Base-by-base conservation (phyloP, 2,797 vertebrate genomes). In the Fringilla coelebs region DNA sequence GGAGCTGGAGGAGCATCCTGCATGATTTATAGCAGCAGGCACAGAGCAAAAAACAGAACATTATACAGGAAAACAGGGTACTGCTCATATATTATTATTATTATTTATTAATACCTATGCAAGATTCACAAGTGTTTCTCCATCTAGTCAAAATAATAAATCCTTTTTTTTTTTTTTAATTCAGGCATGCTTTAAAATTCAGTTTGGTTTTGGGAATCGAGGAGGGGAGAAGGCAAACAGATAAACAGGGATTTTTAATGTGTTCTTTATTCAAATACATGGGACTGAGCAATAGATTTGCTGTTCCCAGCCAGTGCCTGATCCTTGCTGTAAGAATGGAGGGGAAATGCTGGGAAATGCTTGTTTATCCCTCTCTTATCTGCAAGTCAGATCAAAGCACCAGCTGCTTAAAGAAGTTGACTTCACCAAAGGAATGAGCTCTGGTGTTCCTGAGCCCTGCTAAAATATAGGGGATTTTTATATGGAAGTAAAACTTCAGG, bases 1-100 rank as follows among this genome's bases (percentile, higher is more conserved):
- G 22, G 45, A 86, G 63, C 73, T 72, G 61, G 25, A 87, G 32
- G 52, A 95, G 67, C 34, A 74, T 25, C 60, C 54, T 94, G 70
- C 28, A 75, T 85, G 65, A 84, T 95, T 94, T 93, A 91, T 66
- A 79, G 49, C 24, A 81, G 49, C 79, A 77, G n/a, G 73, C 29
- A 57, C 7, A 52, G 73, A 84, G 58, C 54, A 86, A 63, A 36
- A 90, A 94, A 34, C 28, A 84, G 41, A 90, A 55, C 34, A 31
- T 88, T 52, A 60, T 43, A 43, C 60, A 78, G 52, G n/a, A 54
- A 88, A 94, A 43, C 25, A 70, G 24, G 31, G 8, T 22, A 11
- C 36, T 11, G 4, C 84, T 93, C 81, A 73, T 91, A 83, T 60
- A 73, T 79, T 74, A 65, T 49, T 77, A 25, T 73, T 78, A 55